Conservation (phyloP, 2,797 vertebrate species). For the Oreochromis mossambicus region DNA sequence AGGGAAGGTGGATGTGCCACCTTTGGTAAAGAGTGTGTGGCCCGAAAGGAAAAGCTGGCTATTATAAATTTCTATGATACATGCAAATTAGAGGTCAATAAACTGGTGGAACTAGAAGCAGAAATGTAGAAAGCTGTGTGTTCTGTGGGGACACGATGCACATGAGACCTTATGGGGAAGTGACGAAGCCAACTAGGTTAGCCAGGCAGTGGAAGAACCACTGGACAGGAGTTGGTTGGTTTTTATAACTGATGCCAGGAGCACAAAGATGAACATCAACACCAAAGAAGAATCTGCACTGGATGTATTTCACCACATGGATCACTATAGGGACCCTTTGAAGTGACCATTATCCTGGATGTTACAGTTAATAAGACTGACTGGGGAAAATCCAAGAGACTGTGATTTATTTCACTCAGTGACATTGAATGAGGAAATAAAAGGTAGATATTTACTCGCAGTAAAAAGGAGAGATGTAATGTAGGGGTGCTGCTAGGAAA, state of each 20-base stretch:
- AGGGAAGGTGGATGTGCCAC: neutral
- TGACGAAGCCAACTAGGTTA: rapidly evolving
- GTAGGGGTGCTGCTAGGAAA: neutral
- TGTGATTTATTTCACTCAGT: neutral
- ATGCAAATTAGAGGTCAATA: neutral
- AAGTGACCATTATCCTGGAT: neutral
- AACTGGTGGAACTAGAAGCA: neutral
- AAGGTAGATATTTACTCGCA: rapidly evolving
- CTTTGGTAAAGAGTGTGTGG: neutral
- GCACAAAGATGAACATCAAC: neutral
- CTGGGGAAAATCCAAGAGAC: neutral
- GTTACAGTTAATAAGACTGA: neutral
- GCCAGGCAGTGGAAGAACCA: neutral
- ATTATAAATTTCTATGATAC: neutral
- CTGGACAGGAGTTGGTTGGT: neutral
- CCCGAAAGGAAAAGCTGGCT: neutral
- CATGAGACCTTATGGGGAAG: neutral
- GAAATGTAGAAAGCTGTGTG: neutral
- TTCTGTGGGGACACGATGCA: rapidly evolving
- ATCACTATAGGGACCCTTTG: neutral
- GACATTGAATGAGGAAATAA: neutral
- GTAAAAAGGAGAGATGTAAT: neutral
- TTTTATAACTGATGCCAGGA: neutral
- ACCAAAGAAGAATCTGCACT: neutral
- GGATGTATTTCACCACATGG: neutral